These are phyloP conservation scores for Panthera tigris DNA, from an alignment of 2,113 vertebrate species.

Conservation along the genomic window DNA sequence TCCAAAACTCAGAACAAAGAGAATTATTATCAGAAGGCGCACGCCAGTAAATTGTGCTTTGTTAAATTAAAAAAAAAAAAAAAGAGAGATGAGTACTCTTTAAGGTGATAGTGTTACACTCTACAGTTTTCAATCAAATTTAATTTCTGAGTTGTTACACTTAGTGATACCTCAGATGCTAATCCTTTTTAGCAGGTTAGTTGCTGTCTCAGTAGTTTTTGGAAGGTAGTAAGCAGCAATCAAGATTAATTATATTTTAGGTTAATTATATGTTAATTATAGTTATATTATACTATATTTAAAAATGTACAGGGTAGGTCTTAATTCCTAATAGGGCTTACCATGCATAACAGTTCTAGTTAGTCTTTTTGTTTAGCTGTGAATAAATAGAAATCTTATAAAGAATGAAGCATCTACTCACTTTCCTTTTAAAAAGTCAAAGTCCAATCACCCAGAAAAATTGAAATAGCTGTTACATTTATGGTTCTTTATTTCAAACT, in stretches of 20 bases:
- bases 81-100: neutral
- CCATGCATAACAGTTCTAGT: neutral
- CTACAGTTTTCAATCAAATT: conserved; percentile 9
- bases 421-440: conserved; percentile 47
- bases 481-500: conserved; percentile 20
- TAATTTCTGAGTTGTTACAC: conserved; percentile 36
- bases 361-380: conserved; percentile 48
- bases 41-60: neutral
- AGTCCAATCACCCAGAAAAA: conserved; percentile 40
- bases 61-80: neutral
- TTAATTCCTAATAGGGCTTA: conserved; percentile 53
- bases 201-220: conserved; percentile 46
- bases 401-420: neutral
- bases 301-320: conserved; percentile 44
- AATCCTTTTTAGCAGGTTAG: conserved; percentile 39
- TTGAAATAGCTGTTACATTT: neutral
- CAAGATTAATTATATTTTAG: conserved; percentile 50
- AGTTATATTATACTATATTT: conserved; percentile 32
- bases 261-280: conserved; percentile 49
- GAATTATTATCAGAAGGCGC: neutral
- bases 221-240: neutral
- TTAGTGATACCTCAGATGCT: conserved; percentile 1
- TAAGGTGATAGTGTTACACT: neutral
- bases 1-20: neutral
- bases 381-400: conserved; percentile 42